Base-by-base conservation (phyloP, 92 coral and sea anemone genomes). In the Palythoa grandiflora region DNA sequence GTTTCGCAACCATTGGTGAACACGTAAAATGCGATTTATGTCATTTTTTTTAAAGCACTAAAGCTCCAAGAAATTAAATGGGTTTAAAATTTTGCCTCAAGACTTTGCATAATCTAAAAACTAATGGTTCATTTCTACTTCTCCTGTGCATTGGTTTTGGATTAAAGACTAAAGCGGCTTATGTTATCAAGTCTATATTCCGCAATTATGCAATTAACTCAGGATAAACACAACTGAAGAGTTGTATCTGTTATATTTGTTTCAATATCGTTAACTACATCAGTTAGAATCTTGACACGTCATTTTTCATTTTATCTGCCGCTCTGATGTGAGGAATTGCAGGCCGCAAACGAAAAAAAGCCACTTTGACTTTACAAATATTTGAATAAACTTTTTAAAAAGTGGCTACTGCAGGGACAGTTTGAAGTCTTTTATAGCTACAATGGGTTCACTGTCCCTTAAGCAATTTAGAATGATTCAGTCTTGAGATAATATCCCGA, bases 241-340 rank as follows among this genome's bases (percentile, higher is more conserved):
- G 44, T 66, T 21, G 35, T 40, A 68, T 81, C 75, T 52, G 75
- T 48, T 81, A 12, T 81, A 48, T 19, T 81, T 28, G 8, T 71
- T 71, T 12, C 74, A n/a, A 20, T 81, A 65, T 81, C 60, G 6
- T 36, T 21, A 5, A 47, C 74, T 81, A 20, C n/a, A 53, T 81
- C 75, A 9, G 59, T 68, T 79, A 71, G 12, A 2, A 37, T 70
- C 55, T 39, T 81, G 86, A 81, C 86, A 65, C 44, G 59, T 81
- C 86, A 81, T 81, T 81, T 81, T 81, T 81, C 86, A 81, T 66
- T 81, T 4, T 5, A 66, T 81, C 63, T 81, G 61, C 86, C 86
- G 86, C 86, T 44, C 73, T 47, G 74, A 71, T 61, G 52, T 2
- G 68, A 77, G 54, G 9, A 38, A 54, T 35, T 77, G 83, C 68